Base-by-base conservation (phyloP, 2,797 vertebrate species). In the Agapornis canus region DNA sequence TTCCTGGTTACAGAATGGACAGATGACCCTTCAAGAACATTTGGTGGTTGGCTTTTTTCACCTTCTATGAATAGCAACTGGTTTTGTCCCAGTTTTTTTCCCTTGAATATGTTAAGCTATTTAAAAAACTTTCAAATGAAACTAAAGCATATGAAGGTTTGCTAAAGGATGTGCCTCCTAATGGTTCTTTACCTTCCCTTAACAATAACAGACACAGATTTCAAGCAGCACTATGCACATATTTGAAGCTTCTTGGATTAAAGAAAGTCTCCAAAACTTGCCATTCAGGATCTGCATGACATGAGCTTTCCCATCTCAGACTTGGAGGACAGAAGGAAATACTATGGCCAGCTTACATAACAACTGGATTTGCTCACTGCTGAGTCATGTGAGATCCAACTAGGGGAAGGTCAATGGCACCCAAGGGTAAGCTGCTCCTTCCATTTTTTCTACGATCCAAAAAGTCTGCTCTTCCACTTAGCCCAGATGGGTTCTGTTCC, bases 41-140 rank as follows among this genome's bases (percentile, higher is more conserved):
- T 31, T 51, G 54, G 15, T 78, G 49, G n/a, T 16, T 68, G n/a
- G 27, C 10, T 22, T 86, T 39, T 49, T 27, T 32, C 4, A 2
- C 10, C 13, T 54, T 37, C 29, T 27, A 14, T 22, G 3, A 72
- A 68, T 4, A 86, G 49, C 19, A 71, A 47, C 7, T 6, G 43
- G 43, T 27, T 81, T 68, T 56, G 22, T 5, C 3, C 26, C 5
- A 31, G 2, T 11, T 49, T 48, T 45, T 42, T 31, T 4, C 2
- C 15, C 7, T 63, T 0, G 1, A 59, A 6, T 49, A 52, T 3
- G 2, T 21, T 19, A 52, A 9, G 17, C 26, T 9, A 11, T 13
- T 51, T 60, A 21, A 59, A 71, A 91, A 73, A 20, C 51, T 42
- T 6, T 10, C 31, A 70, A 70, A 57, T 4, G 14, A 65, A 85